Conservation (phyloP, 2,888 invertebrate genomes). For the Agonopterix heracliana region DNA sequence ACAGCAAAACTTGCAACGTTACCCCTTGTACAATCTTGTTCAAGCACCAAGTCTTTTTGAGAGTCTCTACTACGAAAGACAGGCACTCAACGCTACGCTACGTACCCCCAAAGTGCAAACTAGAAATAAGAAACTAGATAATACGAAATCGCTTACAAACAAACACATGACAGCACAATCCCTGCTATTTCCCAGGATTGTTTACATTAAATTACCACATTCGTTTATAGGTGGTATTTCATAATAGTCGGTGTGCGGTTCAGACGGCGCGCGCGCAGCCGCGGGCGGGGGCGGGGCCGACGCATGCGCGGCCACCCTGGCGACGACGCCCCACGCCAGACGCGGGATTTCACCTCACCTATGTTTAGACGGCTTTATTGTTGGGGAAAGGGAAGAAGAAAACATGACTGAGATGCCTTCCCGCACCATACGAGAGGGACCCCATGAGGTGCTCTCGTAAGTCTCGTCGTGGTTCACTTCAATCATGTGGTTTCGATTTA, state of each 20-base stretch:
- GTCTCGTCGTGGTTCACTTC: too few species aligned
- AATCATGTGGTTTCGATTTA: too few species aligned
- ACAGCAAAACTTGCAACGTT: too few species aligned
- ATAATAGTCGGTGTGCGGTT: constrained; percentile 27
- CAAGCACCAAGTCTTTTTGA: too few species aligned
- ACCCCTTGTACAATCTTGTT: too few species aligned
- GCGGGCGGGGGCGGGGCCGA: constrained; percentile 58
- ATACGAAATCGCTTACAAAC: constrained; percentile 17
- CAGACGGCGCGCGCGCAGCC: constrained; percentile 36
- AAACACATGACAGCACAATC: constrained; percentile 52
- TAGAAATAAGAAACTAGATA: neutral
- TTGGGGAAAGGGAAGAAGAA: constrained; percentile 4
- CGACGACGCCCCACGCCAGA: constrained; percentile 55
- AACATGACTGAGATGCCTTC: neutral
- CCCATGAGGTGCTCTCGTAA: too few species aligned
- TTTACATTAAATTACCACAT: constrained; percentile 66
- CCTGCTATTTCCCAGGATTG: constrained; percentile 54
- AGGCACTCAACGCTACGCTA: too few species aligned
- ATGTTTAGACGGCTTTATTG: constrained; percentile 8
- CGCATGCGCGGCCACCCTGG: constrained; percentile 63
- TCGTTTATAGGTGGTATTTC: constrained; percentile 51
- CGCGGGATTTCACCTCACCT: constrained; percentile 24
- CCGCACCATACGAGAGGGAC: neutral
- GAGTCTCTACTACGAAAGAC: too few species aligned
- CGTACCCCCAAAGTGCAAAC: neutral